Evolutionary conservation across 2,888 invertebrate genomes (phyloP), one percentile per base, ranked within the genome.

Genomic region (Clepsis dumicolana): DNA sequence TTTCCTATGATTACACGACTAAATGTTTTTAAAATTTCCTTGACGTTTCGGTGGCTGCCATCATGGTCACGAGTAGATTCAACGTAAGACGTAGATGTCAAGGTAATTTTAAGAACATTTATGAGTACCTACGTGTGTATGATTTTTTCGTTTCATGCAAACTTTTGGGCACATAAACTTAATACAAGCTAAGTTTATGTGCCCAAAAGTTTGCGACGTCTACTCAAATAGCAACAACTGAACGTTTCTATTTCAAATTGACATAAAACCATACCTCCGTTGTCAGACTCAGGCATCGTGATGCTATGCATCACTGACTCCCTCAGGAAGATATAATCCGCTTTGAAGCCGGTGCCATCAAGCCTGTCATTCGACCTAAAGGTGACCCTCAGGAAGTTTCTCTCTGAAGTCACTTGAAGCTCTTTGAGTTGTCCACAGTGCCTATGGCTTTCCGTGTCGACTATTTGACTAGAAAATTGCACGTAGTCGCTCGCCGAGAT

Each of bases 401-500:
- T 95, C 83, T 98, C 98, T 0, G 98, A 98, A 68, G 96, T 96
- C 35, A 97, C 94, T 80, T 96, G 95, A 77, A 97, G 96, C 77
- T 97, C 96, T 77, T 95, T 95, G 71, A 96, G 87, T 77, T 96
- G 96, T 1, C 99, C 99, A 85, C 99, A 99, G 83, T 97, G 96
- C 72, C 98, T 94, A 16, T 96, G 94, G 86, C 97, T 97, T 73
- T 97, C 94, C 83, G 98, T 97, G 64, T 96, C 95, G 38, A 97
- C 95, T 94, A 97, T 96, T 86, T 97, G 98, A 92, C 98, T 99
- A 24, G 98, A 98, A 87, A 99, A 98, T 83, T 98, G 98, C 8
- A 99, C 96, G 90, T 97, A 99, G 89, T 99, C 99, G 80, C 98
- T 99, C 21, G 98, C 97, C 4, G 98, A 97, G 63, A 96, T 94